A percentile compares a stretch with the other conserved stretches of the same genome.
phyloP scores from a whole-genome alignment of 2,797 vertebrate genomes.

The Diglossa cyanea region DNA sequence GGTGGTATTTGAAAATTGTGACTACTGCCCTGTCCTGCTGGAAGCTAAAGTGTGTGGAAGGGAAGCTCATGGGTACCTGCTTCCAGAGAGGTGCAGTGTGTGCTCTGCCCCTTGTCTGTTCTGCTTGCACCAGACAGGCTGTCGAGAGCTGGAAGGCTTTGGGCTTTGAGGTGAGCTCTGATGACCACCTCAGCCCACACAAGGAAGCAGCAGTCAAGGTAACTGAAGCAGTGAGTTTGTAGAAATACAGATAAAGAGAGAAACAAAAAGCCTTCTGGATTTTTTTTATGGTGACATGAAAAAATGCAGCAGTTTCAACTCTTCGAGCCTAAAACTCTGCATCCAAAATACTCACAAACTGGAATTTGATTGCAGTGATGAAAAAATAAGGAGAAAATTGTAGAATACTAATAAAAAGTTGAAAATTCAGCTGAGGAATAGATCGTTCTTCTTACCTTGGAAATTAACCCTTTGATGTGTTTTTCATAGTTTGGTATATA shows the following conservation, averaged over 20 bases:
- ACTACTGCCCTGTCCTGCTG: neutral
- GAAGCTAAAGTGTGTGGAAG: neutral
- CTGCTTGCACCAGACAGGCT: accelerated
- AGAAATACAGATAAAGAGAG: neutral
- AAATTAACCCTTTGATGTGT: neutral
- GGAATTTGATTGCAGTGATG: neutral
- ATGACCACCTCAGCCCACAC: neutral
- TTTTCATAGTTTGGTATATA: neutral
- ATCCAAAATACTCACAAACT: neutral
- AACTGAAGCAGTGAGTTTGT: neutral
- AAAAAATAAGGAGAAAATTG: neutral
- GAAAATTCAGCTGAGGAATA: neutral
- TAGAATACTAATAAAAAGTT: neutral
- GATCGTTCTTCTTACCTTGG: neutral
- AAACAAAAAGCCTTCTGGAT: neutral
- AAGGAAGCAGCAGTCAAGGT: neutral
- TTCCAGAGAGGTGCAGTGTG: accelerated
- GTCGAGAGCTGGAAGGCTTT: accelerated
- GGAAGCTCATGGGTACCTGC: accelerated
- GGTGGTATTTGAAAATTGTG: neutral
- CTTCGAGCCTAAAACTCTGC: neutral
- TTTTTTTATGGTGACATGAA: neutral
- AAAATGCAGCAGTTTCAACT: neutral
- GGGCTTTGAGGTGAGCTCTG: neutral
- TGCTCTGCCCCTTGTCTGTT: neutral